Evolutionary conservation across 2,888 invertebrate species (phyloP).

Genomic region (Melieria omissa): DNA sequence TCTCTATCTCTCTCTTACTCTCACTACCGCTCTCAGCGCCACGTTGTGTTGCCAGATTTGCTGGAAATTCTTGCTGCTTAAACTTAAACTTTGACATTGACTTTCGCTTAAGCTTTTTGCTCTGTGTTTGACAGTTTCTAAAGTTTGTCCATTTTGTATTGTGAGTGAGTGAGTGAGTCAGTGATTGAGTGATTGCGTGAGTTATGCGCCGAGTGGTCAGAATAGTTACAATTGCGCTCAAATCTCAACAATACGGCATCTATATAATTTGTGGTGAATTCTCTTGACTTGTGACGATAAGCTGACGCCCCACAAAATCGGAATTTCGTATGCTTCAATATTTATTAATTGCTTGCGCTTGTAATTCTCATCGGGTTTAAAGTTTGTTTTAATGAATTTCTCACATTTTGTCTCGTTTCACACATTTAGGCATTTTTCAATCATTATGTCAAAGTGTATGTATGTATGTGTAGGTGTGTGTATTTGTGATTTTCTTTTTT

Average conservation of each 20-base stretch:
- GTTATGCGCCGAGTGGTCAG: no score
- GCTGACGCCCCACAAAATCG: constrained; percentile 10
- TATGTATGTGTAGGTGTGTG: constrained; percentile 22
- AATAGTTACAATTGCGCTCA: no score
- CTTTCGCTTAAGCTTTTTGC: no score
- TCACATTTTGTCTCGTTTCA: constrained; percentile 12
- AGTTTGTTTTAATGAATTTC: constrained; percentile 13
- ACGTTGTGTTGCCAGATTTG: constrained; percentile 19
- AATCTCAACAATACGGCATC: no score
- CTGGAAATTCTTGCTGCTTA: no score
- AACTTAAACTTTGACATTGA: no score
- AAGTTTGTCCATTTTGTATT: no score
- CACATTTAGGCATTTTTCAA: constrained; percentile 2
- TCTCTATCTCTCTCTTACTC: background rate
- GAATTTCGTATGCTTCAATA: no score
- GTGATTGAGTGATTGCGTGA: no score
- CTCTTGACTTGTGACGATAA: constrained; percentile 25
- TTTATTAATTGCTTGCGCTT: background rate
- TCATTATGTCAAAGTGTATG: constrained; percentile 8
- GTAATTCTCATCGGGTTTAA: constrained; percentile 10
- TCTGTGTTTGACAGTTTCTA: no score
- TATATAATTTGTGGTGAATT: no score
- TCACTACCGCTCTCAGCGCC: background rate
- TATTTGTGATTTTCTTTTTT: constrained; percentile 36
- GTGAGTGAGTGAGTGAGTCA: no score